Base-by-base conservation (phyloP, 2,113 vertebrate genomes). In the Semnornis frantzii region DNA sequence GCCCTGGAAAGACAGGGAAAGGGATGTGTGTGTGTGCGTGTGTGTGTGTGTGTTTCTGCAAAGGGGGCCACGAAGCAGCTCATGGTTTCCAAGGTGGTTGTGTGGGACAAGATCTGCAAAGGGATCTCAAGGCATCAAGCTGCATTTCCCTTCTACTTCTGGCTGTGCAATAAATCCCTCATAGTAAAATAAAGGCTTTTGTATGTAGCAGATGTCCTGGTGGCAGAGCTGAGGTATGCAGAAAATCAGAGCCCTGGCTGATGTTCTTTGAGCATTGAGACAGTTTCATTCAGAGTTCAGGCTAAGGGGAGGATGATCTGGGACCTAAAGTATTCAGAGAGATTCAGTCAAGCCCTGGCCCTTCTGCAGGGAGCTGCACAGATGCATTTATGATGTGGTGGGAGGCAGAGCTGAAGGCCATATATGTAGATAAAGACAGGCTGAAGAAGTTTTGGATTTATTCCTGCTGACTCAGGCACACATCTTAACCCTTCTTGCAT, bases 351-450 rank as follows among this genome's bases (percentile, higher is more conserved):
- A 89, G 37, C 62, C 75, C 90, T 93, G 76, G 80, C 91, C 90
- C 82, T 75, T 82, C 52, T 12, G 4, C 75, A 71, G 85, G 65
- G 75, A 92, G 75, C 79, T 80, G 75, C 15, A 2, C 65, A 79
- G 76, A 83, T 85, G 80, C 0, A 1, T 83, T 81, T 83, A 82
- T 59, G 78, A 86, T 90, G 65, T 65, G 37, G 65, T 66, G 93
- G 93, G 82, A 96, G 90, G 30, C 82, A 91, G 70, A 85, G 82
- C 85, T 95, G 89, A 91, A 96, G 75, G 89, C 93, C 94, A 94
- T 96, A 95, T 95, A 96, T 94, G 94, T 92, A 94, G 94, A 96
- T 87, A 82, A 82, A 90, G 87, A 92, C 64, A 81, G 42, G 24
- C 58, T 92, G 87, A 95, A 80, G 89, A 85, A 58, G 74, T 89